Evolutionary conservation across 2,888 invertebrate genomes (phyloP).

Genomic region (Eristalis intricaria): DNA sequence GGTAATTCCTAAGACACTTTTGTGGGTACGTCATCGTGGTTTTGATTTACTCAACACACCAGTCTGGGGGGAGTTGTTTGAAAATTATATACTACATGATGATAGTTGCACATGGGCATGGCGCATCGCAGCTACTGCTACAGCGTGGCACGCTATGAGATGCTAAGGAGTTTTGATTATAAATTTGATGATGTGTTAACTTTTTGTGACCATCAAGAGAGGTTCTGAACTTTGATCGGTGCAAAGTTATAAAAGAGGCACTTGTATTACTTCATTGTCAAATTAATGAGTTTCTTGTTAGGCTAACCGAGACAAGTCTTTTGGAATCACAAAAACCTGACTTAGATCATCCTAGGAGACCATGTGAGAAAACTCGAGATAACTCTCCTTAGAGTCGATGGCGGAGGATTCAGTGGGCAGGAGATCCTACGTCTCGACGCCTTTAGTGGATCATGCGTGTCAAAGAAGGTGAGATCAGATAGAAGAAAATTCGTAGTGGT

Average conservation of each 20-base stretch:
- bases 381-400: too few relatives aligned
- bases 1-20: conserved; percentile 55
- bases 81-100: conserved; percentile 22
- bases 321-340: too few relatives aligned
- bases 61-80: neutral
- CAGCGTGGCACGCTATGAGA: conserved; percentile 16
- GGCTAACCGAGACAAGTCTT: too few relatives aligned
- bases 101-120: neutral
- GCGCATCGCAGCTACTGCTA: neutral
- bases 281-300: too few relatives aligned
- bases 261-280: neutral
- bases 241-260: neutral
- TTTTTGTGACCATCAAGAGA: neutral
- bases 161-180: neutral
- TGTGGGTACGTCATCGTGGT: conserved; percentile 48
- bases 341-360: too few relatives aligned
- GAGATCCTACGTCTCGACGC: too few relatives aligned
- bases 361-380: too few relatives aligned
- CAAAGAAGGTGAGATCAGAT: too few relatives aligned
- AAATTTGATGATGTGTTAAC: neutral
- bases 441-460: too few relatives aligned
- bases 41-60: conserved; percentile 51
- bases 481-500: too few relatives aligned
- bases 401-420: too few relatives aligned
- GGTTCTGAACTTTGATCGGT: neutral